A percentile compares a stretch with the other conserved stretches of the same genome.
Evolutionary conservation across 2,113 vertebrate species (phyloP).

Genomic region (Anas platyrhynchos): DNA sequence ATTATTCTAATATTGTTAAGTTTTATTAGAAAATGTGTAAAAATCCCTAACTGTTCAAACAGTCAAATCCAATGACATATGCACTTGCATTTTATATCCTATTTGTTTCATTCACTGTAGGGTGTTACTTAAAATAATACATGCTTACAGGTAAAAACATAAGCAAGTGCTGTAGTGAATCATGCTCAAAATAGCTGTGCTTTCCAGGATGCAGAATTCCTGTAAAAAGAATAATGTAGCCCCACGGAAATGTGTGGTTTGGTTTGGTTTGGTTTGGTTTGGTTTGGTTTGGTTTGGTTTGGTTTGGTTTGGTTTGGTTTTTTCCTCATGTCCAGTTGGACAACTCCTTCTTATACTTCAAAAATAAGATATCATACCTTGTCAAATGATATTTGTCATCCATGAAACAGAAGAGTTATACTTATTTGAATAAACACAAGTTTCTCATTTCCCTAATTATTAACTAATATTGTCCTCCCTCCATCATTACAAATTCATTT

Average conservation of each 20-base stretch:
- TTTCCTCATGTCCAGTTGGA: not conserved
- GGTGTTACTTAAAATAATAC: not conserved
- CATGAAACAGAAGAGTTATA: conserved; percentile 56
- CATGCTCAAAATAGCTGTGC: not conserved
- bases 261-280: no score
- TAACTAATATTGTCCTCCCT: conserved; percentile 50
- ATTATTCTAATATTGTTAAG: not conserved
- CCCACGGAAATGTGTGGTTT: not conserved
- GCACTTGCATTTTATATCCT: not conserved
- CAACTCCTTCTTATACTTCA: not conserved
- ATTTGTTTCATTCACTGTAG: not conserved
- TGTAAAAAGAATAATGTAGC: not conserved
- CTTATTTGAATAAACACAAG: conserved; percentile 59
- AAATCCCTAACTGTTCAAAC: not conserved
- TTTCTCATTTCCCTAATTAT: conserved; percentile 70
- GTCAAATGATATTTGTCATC: conserved; percentile 49
- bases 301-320: no score
- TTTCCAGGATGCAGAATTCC: not conserved
- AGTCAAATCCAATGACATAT: not conserved
- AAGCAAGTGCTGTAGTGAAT: not conserved
- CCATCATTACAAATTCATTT: conserved; percentile 56
- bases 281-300: no score
- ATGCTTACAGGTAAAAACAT: not conserved
- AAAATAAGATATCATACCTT: conserved; percentile 16
- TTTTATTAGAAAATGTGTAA: not conserved